Base-by-base conservation (phyloP, 2,113 vertebrate species). In the Oryzias woworae region DNA sequence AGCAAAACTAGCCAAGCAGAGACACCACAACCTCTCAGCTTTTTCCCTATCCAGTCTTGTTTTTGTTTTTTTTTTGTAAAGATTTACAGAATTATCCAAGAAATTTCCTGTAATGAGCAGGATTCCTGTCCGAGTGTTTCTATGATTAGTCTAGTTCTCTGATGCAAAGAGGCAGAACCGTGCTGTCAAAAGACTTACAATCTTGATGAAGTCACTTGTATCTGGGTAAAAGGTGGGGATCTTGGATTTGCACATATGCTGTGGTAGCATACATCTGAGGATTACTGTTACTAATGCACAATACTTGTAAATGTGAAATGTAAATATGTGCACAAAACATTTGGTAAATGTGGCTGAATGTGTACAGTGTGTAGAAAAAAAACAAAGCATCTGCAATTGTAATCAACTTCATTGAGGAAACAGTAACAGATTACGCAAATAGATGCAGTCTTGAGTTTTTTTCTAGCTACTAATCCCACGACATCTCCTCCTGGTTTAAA, bases 1-100 rank as follows among this genome's bases (percentile, higher is more conserved):
- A 88, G 72, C 93, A 92, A 77, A 91, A 89, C 2, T 96, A 90
- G 78, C 54, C 24, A 3, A 57, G 43, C 52, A 1, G 7, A 15
- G 2, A 23, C 45, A 47, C 46, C 16, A 12, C 65, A 55, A 24
- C 53, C 4, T 31, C 43, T 59, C 23, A 66, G 60, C 20, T 48
- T 45, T 45, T 45, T 56, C 44, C 70, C 67, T 52, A 54, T 64
- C 44, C 44, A 18, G 24, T 55, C 54, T 46, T 24, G 41, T 60
- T 20, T 58, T 55, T 70, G 72, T 31, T 65, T 54, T 62, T 62
- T 62, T 68, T 7, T 46, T 58, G 23, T 26, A 54, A 73, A 48
- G 62, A 69, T 41, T 45, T 56, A 51, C 20, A n/a, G 58, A 58
- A 42, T 54, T 65, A 51, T 50, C 45, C 20, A 14, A 64, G 46